A percentile compares a stretch with the other conserved stretches of the same genome.
These are phyloP conservation scores for Chloropsis hardwickii DNA, from an alignment of 2,113 vertebrate species.

Conservation along the genomic window DNA sequence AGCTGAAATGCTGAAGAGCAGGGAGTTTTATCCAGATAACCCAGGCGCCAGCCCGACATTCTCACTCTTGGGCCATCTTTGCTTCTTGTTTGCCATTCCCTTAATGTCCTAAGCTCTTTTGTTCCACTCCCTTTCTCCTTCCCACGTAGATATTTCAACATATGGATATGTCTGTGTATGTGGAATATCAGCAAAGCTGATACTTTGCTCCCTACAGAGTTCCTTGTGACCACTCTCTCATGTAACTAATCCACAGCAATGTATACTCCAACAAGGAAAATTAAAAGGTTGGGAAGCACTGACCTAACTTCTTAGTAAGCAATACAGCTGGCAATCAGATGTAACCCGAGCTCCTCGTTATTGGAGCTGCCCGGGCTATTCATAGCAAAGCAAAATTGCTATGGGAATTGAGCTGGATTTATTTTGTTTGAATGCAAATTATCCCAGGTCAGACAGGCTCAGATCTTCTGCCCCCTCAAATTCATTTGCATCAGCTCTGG, in stretches of 20 bases:
- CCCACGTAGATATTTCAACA: conserved; percentile 52
- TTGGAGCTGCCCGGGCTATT: conserved; percentile 53
- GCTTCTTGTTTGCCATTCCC: conserved; percentile 15
- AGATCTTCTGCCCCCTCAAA: conserved; percentile 48
- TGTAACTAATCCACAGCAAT: conserved; percentile 60
- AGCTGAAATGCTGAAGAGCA: not conserved
- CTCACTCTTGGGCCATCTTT: not conserved
- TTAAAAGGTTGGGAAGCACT: conserved; percentile 63
- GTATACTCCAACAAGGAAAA: conserved; percentile 50
- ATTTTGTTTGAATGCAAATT: conserved; percentile 63
- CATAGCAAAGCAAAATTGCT: conserved; percentile 59
- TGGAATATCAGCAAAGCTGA: conserved; percentile 58
- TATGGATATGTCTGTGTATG: conserved; percentile 30
- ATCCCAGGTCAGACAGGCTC: conserved; percentile 50
- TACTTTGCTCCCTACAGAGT: conserved; percentile 44
- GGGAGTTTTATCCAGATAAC: conserved; percentile 4
- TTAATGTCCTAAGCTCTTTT: conserved; percentile 21
- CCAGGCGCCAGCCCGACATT: not conserved
- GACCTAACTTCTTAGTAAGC: conserved; percentile 65
- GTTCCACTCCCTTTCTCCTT: conserved; percentile 37
- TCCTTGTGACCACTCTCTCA: conserved; percentile 53
- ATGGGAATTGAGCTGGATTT: conserved; percentile 57
- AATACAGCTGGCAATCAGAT: conserved; percentile 60
- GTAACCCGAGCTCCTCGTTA: conserved; percentile 47
- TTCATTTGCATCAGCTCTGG: conserved; percentile 32